Base-by-base conservation (phyloP, 2,888 invertebrate genomes). In the Nomada goodeniana region DNA sequence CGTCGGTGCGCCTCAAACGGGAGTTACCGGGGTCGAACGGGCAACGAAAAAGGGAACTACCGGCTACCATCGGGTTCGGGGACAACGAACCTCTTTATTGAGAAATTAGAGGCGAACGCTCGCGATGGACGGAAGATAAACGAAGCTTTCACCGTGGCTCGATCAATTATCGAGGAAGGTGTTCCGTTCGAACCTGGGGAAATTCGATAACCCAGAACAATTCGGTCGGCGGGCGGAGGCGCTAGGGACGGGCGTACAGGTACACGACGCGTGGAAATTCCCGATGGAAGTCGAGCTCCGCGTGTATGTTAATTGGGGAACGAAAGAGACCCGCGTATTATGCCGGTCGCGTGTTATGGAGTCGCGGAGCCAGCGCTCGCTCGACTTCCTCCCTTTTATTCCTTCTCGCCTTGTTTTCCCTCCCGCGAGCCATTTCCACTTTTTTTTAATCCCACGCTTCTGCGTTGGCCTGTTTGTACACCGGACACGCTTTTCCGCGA, bases 241-340 rank as follows among this genome's bases (percentile, higher is more conserved):
- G 36, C 61, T 60, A 69, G 68, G 53, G 59, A 63, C 47, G 75
- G 63, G 53, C 64, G 47, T n/a, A 26, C 52, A 80, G 59, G 52
- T 69, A 74, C 59, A 42, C 69, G 57, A 69, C 52, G 57, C 59
- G 64, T 47, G 63, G 67, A 52, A 72, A 76, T 36, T 2, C 26
- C 4, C 23, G 50, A 23, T 29, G 55, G 36, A 36, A 50, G 73
- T 44, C 53, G 60, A 42, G 50, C 11, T 47, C 26, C 68, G 52
- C 63, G 68, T 86, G 83, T 86, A 83, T 86, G 83, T 86, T 83
- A 85, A 85, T 86, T 84, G 74, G 57, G 72, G 70, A 74, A 79
- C 68, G 74, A 67, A 84, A 74, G 64, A 55, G 76, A 53, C 60
- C 65, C 60, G 68, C 64, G 55, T 72, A 72, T 81, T 69, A 81